Base-by-base conservation (phyloP, 2,888 invertebrate genomes). In the Salticus scenicus region DNA sequence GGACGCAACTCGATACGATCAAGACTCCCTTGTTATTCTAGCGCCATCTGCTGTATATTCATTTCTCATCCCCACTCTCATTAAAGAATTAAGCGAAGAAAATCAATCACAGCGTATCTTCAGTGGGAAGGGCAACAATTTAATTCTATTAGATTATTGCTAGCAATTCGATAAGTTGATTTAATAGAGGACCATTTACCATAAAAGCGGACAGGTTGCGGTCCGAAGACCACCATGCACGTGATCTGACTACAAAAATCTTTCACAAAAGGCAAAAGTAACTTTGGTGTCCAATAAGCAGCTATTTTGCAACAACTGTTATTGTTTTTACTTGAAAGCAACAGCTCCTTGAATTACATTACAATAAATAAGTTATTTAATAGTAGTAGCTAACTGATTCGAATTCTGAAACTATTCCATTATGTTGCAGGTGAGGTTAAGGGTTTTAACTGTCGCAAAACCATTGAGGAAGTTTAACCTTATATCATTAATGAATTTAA, bases 41-140 rank as follows among this genome's bases (percentile, higher is more conserved):
- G 83, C 83, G 83, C 83, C 83, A 83, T 83, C 83, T 83, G 83
- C 83, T 76, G 83, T 77, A 83, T 83, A 47, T 31, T 69, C 47
- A 20, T 33, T 71, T 64, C 71, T 76, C 28, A 76, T 57, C 81
- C 81, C 79, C 63, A n/a, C 64, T 51, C 74, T 83, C 83, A 83
- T 83, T 83, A 83, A 67, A 73, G 83, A 83, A 83, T 83, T 83
- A 83, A 83, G 77, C 77, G 72, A 20, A 66, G 71, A 72, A 77
- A 83, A 83, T 83, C 83, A 83, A 83, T 83, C 83, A 83, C 76
- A 27, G 33, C 57, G 64, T 57, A 75, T 70, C 70, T 69, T 64
- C 70, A 30, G 67, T 33, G 83, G 83, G 83, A 67, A 71, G 72
- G 83, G 67, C 66, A 70, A 51, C 83, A 67, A 83, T 83, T 83